These are phyloP conservation scores for Listronotus bonariensis DNA, from an alignment of 1,140 invertebrate species.

Conservation along the genomic window DNA sequence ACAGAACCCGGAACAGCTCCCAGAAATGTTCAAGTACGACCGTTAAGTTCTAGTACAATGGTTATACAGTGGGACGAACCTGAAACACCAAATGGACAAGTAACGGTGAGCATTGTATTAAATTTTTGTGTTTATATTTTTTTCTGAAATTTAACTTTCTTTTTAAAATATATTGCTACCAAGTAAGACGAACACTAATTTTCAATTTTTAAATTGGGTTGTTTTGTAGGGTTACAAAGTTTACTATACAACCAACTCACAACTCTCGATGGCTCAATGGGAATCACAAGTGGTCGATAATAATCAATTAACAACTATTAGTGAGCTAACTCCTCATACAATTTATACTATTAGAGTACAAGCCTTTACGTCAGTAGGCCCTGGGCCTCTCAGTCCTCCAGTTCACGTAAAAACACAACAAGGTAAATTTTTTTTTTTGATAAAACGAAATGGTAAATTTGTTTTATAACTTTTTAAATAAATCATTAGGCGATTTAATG, in stretches of 20 bases:
- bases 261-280: constrained; percentile 86
- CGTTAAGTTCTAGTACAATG: constrained; percentile 93
- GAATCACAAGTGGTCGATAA: constrained; percentile 91
- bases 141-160: no score
- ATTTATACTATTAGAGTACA: constrained; percentile 93
- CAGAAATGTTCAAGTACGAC: constrained; percentile 88
- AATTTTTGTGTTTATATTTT: no score
- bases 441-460: no score
- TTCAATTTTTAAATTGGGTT: no score
- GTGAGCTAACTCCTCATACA: constrained; percentile 82
- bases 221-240: constrained; percentile 90
- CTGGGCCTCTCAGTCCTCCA: constrained; percentile 86
- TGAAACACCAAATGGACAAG: constrained; percentile 94
- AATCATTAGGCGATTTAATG: no score
- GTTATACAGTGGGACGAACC: constrained; percentile 97
- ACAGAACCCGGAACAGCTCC: constrained; percentile 93
- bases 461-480: no score
- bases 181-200: no score
- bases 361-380: constrained; percentile 88
- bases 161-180: no score
- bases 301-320: constrained; percentile 90
- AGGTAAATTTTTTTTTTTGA: constrained; percentile 66
- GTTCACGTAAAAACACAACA: constrained; percentile 96
- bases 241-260: constrained; percentile 90
- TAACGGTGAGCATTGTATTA: constrained; percentile 90